A percentile compares a stretch with the other conserved stretches of the same genome.
Conservation (phyloP, 2,113 vertebrate species). For the Phalacrocorax brasilianus region DNA sequence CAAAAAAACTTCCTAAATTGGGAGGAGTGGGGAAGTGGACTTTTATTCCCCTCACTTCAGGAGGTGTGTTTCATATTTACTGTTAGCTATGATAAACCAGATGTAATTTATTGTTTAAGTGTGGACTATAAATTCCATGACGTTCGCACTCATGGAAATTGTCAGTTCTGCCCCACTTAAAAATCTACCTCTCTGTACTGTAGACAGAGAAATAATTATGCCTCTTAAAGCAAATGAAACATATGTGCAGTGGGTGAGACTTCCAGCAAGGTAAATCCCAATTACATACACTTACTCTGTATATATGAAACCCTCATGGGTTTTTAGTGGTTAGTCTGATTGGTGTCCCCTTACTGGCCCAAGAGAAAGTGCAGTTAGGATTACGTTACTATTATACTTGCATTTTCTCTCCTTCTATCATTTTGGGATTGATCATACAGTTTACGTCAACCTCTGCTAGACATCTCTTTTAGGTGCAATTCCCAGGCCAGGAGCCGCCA, state of each 20-base stretch:
- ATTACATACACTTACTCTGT: not conserved
- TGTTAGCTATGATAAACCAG: slow-evolving; percentile 35
- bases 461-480: not conserved
- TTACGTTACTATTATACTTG: slow-evolving; percentile 3
- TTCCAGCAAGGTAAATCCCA: slow-evolving; percentile 37
- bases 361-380: slow-evolving; percentile 13
- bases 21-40: slow-evolving; percentile 19
- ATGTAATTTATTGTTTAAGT: slow-evolving; percentile 34
- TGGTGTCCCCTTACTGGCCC: slow-evolving; percentile 27
- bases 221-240: slow-evolving; percentile 8
- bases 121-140: slow-evolving; percentile 10
- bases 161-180: not conserved
- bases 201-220: not conserved
- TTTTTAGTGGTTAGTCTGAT: slow-evolving; percentile 21
- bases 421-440: not conserved
- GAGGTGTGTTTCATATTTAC: slow-evolving; percentile 34
- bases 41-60: not conserved
- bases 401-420: slow-evolving; percentile 42
- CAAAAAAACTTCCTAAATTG: slow-evolving; percentile 63
- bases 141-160: not conserved
- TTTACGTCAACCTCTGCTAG: not conserved
- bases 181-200: not conserved
- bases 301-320: not conserved
- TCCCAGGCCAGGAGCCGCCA: not conserved
- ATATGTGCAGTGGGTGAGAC: not conserved